These are phyloP conservation scores for Urophycis tenuis DNA, from an alignment of 2,797 vertebrate genomes.

Conservation along the genomic window DNA sequence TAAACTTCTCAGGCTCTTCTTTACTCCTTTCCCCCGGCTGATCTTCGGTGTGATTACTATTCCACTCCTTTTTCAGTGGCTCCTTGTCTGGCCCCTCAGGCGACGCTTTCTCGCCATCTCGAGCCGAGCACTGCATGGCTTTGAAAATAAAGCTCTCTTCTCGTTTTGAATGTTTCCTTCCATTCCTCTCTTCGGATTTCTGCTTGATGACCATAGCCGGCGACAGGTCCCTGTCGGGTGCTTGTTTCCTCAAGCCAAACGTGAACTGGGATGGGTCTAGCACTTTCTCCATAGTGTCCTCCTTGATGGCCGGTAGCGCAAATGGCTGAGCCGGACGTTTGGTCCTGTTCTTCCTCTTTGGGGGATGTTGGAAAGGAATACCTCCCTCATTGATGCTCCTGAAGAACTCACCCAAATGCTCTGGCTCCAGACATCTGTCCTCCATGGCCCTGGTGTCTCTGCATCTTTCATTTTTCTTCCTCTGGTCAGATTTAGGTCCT, in stretches of 20 bases:
- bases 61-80: conserved; percentile 42
- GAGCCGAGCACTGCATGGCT: conserved; percentile 53
- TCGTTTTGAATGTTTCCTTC: conserved; percentile 65
- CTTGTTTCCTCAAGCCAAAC: conserved; percentile 80
- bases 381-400: conserved; percentile 84
- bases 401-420: conserved; percentile 82
- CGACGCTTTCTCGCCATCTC: conserved; percentile 35
- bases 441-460: conserved; percentile 68
- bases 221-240: conserved; percentile 62
- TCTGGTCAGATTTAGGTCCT: conserved; percentile 41
- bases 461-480: conserved; percentile 50
- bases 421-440: conserved; percentile 70
- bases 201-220: conserved; percentile 79
- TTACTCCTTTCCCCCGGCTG: conserved; percentile 48
- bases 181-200: conserved; percentile 71
- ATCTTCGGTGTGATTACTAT: conserved; percentile 33
- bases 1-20: conserved; percentile 64
- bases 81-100: conserved; percentile 55
- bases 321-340: conserved; percentile 76
- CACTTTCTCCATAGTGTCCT: conserved; percentile 84
- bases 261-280: conserved; percentile 83
- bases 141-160: conserved; percentile 77
- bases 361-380: conserved; percentile 75
- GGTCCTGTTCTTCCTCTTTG: conserved; percentile 78
- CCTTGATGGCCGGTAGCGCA: conserved; percentile 88